Evolutionary conservation across 2,113 vertebrate genomes (phyloP).

Genomic region (Fregata magnificens): DNA sequence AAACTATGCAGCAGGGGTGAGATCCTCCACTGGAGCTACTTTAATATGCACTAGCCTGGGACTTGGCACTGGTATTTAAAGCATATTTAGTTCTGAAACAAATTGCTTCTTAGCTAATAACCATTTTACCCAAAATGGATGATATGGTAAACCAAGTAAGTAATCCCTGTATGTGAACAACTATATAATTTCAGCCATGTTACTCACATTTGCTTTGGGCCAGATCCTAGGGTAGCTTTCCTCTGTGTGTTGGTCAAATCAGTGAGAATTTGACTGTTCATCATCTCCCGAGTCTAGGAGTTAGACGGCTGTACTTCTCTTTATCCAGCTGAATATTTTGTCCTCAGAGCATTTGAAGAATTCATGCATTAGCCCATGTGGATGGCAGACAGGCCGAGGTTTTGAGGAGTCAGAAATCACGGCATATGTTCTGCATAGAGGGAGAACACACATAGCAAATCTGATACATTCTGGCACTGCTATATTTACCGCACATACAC

Average conservation of each 20-base stretch:
- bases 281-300: not conserved
- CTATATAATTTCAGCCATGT: not conserved
- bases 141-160: not conserved
- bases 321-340: not conserved
- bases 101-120: not conserved
- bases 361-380: fast-evolving
- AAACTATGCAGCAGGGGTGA: not conserved
- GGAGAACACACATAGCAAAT: not conserved
- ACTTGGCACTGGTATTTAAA: not conserved
- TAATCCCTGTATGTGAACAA: not conserved
- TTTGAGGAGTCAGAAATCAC: not conserved
- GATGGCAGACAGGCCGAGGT: not conserved
- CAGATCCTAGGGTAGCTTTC: not conserved
- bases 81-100: not conserved
- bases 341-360: not conserved
- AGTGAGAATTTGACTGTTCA: not conserved
- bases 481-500: fast-evolving
- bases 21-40: not conserved
- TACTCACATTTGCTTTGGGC: not conserved
- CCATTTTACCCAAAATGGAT: not conserved
- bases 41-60: not conserved
- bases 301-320: not conserved
- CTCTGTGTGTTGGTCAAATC: not conserved
- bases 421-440: fast-evolving
- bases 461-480: fast-evolving